These are phyloP conservation scores for Pecten maximus DNA, from an alignment of 2,888 invertebrate genomes.

Conservation along the genomic window DNA sequence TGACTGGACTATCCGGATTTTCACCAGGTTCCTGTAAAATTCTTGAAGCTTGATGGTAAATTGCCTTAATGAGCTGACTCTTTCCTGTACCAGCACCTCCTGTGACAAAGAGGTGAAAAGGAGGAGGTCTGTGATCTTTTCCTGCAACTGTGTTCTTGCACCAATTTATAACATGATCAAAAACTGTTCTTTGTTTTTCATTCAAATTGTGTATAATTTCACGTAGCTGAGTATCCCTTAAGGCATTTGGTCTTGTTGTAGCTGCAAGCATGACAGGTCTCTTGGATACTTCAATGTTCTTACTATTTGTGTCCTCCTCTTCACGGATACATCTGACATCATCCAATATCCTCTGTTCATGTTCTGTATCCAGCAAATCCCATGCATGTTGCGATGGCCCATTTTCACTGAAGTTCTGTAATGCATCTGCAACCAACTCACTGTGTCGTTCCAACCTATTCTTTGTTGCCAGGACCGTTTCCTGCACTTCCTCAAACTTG, in stretches of 20 bases:
- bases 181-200: not conserved
- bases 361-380: not conserved
- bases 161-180: slow-evolving; percentile 34
- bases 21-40: not conserved
- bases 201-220: not conserved
- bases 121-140: slow-evolving; percentile 22
- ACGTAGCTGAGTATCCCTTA: not conserved
- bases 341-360: not conserved
- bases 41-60: not conserved
- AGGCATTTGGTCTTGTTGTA: not conserved
- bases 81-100: not conserved
- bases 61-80: not conserved
- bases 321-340: not conserved
- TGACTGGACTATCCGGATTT: not conserved
- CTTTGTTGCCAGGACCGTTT: not conserved
- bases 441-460: slow-evolving; percentile 31
- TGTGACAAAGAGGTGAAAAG: slow-evolving; percentile 40
- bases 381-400: not conserved
- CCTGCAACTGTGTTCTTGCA: not conserved
- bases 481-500: not conserved
- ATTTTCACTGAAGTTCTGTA: not conserved
- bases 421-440: not conserved
- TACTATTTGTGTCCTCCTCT: not conserved
- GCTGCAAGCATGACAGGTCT: not conserved
- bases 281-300: not conserved